Evolutionary conservation across 2,797 vertebrate genomes (phyloP).

Genomic region (Phalanger gymnotis): DNA sequence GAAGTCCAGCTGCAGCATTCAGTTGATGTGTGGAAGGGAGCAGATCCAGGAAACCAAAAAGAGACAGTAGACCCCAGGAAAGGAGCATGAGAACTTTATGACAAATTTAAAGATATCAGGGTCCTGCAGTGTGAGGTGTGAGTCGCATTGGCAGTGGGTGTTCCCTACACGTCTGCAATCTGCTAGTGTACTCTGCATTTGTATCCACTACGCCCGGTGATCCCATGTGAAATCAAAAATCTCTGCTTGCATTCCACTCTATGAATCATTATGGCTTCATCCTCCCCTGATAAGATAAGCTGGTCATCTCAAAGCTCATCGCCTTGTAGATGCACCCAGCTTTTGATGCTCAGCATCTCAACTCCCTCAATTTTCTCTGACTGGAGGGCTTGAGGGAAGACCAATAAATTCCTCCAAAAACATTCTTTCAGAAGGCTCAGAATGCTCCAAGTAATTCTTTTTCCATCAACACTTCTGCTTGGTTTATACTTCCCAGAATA

Average conservation of each 20-base stretch:
- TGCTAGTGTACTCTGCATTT: not conserved
- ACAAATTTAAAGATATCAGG: not conserved
- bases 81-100: not conserved
- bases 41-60: not conserved
- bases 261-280: not conserved
- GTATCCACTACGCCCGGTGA: not conserved
- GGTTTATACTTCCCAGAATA: not conserved
- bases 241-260: not conserved
- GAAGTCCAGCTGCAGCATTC: not conserved
- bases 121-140: not conserved
- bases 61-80: not conserved
- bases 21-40: not conserved
- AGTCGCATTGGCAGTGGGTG: not conserved
- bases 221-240: not conserved
- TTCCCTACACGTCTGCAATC: not conserved
- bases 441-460: not conserved
- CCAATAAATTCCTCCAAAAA: not conserved
- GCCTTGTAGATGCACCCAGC: not conserved
- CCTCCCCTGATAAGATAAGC: not conserved
- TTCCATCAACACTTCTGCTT: not conserved
- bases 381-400: not conserved
- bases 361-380: not conserved
- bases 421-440: not conserved
- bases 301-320: not conserved
- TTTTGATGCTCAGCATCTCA: not conserved